Percentiles rank a stretch among this genome's conserved stretches.
Conservation (phyloP, 2,113 vertebrate species). For the Dromas ardeola region DNA sequence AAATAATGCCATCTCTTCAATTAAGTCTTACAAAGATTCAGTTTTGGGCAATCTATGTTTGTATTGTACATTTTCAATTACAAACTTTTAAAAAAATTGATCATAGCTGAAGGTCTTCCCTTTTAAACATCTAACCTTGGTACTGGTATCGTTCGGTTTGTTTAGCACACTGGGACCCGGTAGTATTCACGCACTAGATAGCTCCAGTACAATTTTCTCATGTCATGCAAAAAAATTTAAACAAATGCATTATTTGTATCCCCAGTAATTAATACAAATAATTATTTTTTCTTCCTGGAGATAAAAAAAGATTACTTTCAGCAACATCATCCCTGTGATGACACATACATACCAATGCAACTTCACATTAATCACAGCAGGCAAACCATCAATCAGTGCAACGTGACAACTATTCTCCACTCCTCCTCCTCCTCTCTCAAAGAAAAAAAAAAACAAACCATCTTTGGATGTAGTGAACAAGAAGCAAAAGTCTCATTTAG, state of each 20-base stretch:
- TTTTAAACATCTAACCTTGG: not conserved
- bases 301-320: not conserved
- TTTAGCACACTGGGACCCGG: not conserved
- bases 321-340: not conserved
- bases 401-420: not conserved
- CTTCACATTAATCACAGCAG: constrained; percentile 10
- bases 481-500: not conserved
- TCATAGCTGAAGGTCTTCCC: not conserved
- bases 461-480: not conserved
- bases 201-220: not conserved
- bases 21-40: not conserved
- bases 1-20: not conserved
- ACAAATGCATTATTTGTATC: not conserved
- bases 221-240: not conserved
- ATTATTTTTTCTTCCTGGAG: not conserved
- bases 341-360: not conserved
- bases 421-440: not conserved
- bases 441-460: not conserved
- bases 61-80: not conserved
- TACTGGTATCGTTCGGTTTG: accelerated
- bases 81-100: not conserved
- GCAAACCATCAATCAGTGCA: constrained; percentile 12
- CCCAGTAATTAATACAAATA: not conserved
- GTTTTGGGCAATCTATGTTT: not conserved
- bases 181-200: not conserved